Evolutionary conservation across 2,113 vertebrate species (phyloP).

Genomic region (Megalops atlanticus): DNA sequence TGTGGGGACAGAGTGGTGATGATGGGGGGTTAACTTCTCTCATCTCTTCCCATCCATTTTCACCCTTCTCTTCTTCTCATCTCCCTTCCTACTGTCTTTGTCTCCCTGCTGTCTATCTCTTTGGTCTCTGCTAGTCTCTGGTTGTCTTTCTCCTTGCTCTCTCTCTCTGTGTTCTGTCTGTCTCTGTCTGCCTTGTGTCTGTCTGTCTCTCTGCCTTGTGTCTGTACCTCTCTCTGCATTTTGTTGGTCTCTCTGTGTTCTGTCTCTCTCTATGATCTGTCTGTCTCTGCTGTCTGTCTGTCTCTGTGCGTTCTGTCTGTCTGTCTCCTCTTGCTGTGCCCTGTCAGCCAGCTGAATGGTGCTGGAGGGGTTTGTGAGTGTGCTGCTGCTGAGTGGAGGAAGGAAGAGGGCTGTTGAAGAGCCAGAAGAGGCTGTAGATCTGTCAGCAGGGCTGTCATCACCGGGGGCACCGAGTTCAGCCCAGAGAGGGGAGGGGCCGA

Average conservation of each 20-base stretch:
- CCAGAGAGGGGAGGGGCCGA: background rate
- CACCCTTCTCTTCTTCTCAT: no score
- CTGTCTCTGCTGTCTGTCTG: background rate
- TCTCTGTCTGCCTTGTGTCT: no score
- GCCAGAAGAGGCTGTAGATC: conserved; percentile 34
- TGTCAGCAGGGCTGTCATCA: conserved; percentile 16
- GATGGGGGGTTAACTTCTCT: no score
- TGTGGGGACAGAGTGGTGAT: no score
- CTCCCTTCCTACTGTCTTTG: background rate
- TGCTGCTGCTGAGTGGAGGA: background rate
- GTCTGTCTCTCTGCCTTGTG: no score
- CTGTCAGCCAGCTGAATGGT: background rate
- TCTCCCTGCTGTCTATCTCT: background rate
- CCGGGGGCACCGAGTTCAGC: background rate
- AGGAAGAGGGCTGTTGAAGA: conserved; percentile 30
- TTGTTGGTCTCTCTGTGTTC: no score
- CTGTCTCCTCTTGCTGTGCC: background rate
- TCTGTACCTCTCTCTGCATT: no score
- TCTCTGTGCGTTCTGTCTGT: background rate
- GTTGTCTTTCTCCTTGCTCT: no score
- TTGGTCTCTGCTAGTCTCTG: background rate
- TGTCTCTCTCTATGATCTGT: background rate
- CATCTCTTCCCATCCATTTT: no score
- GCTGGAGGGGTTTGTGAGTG: background rate
- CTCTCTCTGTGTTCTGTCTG: no score